These are phyloP conservation scores for Heliornis fulica DNA, from an alignment of 2,113 vertebrate genomes.

Conservation along the genomic window DNA sequence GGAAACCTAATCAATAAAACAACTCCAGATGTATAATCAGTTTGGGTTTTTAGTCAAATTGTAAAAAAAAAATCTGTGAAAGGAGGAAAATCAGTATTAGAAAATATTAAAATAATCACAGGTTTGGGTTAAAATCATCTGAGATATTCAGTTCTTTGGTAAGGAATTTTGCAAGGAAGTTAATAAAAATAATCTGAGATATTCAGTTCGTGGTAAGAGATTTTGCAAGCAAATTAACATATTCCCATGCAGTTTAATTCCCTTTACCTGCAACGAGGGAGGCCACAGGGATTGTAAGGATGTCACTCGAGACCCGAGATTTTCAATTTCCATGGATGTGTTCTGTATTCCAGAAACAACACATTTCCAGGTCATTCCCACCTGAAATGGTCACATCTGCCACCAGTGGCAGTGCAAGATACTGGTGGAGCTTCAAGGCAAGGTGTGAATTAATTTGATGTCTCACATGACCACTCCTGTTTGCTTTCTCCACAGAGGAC, in stretches of 20 bases:
- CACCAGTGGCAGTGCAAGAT: background rate
- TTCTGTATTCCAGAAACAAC: background rate
- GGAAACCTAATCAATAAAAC: background rate
- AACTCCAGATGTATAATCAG: background rate
- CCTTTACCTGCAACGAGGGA: fast-evolving
- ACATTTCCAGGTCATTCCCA: background rate
- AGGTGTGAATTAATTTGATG: background rate
- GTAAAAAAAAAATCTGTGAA: background rate
- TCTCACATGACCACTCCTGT: no score
- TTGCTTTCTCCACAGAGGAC: background rate
- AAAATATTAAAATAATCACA: background rate
- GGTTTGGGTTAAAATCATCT: background rate
- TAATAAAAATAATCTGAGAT: no score
- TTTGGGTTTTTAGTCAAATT: background rate
- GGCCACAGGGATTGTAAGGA: no score
- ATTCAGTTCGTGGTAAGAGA: background rate
- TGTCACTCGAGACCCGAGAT: background rate
- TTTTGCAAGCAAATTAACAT: background rate
- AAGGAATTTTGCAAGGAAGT: background rate
- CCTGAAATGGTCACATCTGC: background rate
- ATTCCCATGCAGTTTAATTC: background rate
- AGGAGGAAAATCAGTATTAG: background rate
- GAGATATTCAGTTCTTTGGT: background rate
- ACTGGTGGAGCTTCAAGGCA: no score
- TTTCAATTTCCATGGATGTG: background rate